Base-by-base conservation (phyloP, 1,140 invertebrate species). In the Apolygus lucorum region DNA sequence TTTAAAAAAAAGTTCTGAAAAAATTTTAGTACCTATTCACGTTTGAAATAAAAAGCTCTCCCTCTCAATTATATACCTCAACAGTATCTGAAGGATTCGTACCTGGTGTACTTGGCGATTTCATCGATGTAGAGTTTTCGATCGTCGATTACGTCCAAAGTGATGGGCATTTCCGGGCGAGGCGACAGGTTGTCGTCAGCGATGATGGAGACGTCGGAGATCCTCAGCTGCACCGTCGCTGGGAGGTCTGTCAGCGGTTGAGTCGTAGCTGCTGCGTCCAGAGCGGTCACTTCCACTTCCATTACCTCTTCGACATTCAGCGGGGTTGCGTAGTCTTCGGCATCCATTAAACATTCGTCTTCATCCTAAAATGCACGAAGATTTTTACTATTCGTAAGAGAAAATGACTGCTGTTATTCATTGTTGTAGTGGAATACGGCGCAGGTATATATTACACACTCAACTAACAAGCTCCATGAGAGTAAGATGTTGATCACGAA, bases 281-380 rank as follows among this genome's bases (percentile, higher is more conserved):
- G 34, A 49, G 34, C 63, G 1, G 1, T 28, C 17, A 42, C 25
- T 64, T 71, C 70, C 14, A 71, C 65, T 52, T 71, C 70, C 70
- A 71, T 71, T 22, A 72, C 68, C 52, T 71, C 72, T 14, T 70
- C 70, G 1, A 70, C 68, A 59, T 63, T 22, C 63, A 28, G 22
- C 8, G 27, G 24, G 27, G 54, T 59, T 24, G 22, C 65, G 21
- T 68, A 63, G 11, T 74, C 70, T 17, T 68, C 68, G n/a, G 70
- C 68, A 52, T 72, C 70, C 64, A 77, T 81, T 14, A 82, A 70
- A 64, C 77, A 76, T 52, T 79, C 78, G 59, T 80, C 69, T 69
- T 81, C 80, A 74, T 82, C 80, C 80, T 81, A 67, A 28, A 62
- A 0, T n/a, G 17, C 49, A 49, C n/a, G n/a, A n/a, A n/a, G n/a